Base-by-base conservation (phyloP, 2,888 invertebrate species). In the Sycophila texana region DNA sequence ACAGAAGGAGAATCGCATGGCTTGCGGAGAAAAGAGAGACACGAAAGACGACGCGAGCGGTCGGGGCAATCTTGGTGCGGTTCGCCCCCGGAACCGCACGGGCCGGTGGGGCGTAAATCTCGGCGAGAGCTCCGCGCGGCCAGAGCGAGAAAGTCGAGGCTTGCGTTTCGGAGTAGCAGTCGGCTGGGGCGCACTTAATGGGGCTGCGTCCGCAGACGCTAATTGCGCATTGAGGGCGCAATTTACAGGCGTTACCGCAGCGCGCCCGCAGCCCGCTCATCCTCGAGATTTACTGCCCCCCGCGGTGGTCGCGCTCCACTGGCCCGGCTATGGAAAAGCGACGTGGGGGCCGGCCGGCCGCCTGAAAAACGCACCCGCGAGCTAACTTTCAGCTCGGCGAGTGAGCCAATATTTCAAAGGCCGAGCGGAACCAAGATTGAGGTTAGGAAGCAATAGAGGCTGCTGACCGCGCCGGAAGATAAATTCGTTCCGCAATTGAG, bases 401-500 rank as follows among this genome's bases (percentile, higher is more conserved):
- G 87, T 86, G 87, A 86, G 86, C 87, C 87, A 89, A 89, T 89
- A 89, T 88, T 88, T 88, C 88, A 89, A 84, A 39, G 51, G 51
- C 57, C 47, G 66, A 53, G 72, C 85, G 86, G 85, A 86, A 86
- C 86, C 86, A 86, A 89, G 88, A 88, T 88, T 88, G 89, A 88
- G 87, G 88, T 87, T 88, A 86, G 85, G 86, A 87, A 87, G 87
- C 87, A 86, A 86, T 85, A 86, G 86, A 85, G 84, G 85, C 86
- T 85, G 87, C 88, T 88, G 88, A 89, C 86, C 86, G 84, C 87
- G 86, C 85, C 72, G 83, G 84, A 86, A 89, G 89, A 89, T 89
- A 89, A 89, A 89, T 89, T 89, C 88, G 88, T 88, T 87, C 88
- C 86, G 87, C 89, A 88, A 89, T 89, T 88, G 89, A 89, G 88